Conservation (phyloP, 2,888 invertebrate species). For the Abrostola tripartita region DNA sequence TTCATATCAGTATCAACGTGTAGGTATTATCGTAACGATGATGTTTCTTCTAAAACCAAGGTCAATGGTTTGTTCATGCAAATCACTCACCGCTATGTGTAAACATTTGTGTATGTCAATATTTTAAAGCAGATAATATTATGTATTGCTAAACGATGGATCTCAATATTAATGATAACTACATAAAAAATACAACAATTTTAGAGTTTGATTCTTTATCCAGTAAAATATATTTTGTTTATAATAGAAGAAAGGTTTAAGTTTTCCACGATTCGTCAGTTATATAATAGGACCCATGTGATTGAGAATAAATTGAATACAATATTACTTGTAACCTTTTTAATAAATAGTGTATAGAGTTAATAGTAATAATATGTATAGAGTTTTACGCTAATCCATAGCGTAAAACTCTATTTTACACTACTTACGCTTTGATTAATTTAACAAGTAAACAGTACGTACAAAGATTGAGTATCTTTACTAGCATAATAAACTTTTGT, state of each 20-base stretch:
- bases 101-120: conserved; percentile 44
- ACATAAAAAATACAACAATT: not conserved
- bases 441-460: not conserved
- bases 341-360: too few relatives aligned
- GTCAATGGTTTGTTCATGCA: conserved; percentile 59
- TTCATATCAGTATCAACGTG: conserved; percentile 38
- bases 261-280: too few relatives aligned
- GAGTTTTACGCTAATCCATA: too few relatives aligned
- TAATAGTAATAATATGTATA: too few relatives aligned
- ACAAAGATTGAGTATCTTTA: not conserved
- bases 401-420: too few relatives aligned
- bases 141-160: conserved; percentile 36
- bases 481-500: not conserved
- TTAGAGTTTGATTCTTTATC: too few relatives aligned
- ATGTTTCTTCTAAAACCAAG: conserved; percentile 53
- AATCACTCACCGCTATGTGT: conserved; percentile 50
- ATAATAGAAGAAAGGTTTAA: too few relatives aligned
- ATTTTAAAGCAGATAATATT: conserved; percentile 49
- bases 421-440: not conserved
- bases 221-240: too few relatives aligned
- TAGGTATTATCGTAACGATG: conserved; percentile 45
- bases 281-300: too few relatives aligned
- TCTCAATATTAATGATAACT: conserved; percentile 18
- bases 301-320: too few relatives aligned
- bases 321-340: too few relatives aligned